Percentiles rank a stretch among this genome's conserved stretches.
These are phyloP conservation scores for Scylla paramamosain DNA, from an alignment of 1,140 invertebrate species.

Conservation along the genomic window DNA sequence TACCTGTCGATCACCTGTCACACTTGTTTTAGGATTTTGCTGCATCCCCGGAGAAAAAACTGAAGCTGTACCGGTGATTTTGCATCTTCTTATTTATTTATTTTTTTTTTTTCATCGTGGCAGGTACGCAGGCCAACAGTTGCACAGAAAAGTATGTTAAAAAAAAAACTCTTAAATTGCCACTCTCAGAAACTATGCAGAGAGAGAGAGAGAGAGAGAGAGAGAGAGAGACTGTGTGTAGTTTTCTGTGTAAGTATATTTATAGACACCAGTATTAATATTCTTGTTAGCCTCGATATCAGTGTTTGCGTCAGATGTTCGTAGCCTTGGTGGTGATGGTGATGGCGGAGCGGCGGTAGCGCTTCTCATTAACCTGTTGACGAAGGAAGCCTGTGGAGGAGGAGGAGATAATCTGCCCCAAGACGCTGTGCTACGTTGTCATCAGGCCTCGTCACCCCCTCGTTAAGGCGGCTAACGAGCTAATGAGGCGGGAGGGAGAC, in stretches of 20 bases:
- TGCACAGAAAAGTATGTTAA: too few relatives aligned
- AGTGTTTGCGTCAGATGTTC: too few relatives aligned
- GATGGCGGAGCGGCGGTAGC: not conserved
- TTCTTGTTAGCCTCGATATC: too few relatives aligned
- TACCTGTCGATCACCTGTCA: constrained; percentile 7
- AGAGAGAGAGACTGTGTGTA: too few relatives aligned
- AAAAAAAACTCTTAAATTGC: too few relatives aligned
- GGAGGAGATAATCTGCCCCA: not conserved
- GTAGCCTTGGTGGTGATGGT: not conserved
- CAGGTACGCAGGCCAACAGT: too few relatives aligned
- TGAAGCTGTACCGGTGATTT: not conserved
- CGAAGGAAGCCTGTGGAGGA: not conserved
- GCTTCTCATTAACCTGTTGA: not conserved
- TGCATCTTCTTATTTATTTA: not conserved
- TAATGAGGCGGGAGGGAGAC: not conserved
- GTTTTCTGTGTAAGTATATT: too few relatives aligned
- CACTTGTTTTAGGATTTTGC: not conserved
- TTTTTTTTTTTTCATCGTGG: not conserved
- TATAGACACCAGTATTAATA: too few relatives aligned
- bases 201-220: too few relatives aligned
- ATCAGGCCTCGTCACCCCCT: not conserved
- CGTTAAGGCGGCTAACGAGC: not conserved
- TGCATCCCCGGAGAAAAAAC: not conserved
- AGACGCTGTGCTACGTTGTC: not conserved
- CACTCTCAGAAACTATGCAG: too few relatives aligned